A percentile compares a stretch with the other conserved stretches of the same genome.
phyloP scores from a whole-genome alignment of 2,797 vertebrate genomes.

The Benthosema pterotum region DNA sequence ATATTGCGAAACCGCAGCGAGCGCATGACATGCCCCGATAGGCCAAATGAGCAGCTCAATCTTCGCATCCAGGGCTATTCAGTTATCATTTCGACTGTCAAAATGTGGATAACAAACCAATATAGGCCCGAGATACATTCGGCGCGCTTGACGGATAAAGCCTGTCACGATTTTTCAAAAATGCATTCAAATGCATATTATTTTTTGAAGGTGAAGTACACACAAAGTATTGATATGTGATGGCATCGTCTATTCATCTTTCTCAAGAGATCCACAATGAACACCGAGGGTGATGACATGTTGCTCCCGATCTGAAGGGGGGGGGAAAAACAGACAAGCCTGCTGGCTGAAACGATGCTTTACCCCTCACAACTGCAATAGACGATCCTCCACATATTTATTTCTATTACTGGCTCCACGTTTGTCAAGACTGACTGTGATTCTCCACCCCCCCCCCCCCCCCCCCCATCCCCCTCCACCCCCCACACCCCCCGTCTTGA shows the following conservation, averaged over 20 bases:
- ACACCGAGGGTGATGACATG: slow-evolving; percentile 50
- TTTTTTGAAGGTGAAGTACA: slow-evolving; percentile 44
- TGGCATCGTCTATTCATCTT: slow-evolving; percentile 65
- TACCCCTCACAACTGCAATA: slow-evolving; percentile 50
- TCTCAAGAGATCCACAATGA: slow-evolving; percentile 64
- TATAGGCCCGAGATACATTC: slow-evolving; percentile 18
- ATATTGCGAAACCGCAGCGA: slow-evolving; percentile 39
- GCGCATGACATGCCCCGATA: slow-evolving; percentile 13
- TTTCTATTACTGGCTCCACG: slow-evolving; percentile 62
- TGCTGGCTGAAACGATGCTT: slow-evolving; percentile 44
- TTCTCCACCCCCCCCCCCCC: no score
- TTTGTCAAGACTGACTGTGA: slow-evolving; percentile 59
- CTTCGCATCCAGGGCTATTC: slow-evolving; percentile 25
- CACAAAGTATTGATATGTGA: slow-evolving; percentile 31
- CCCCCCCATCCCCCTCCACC: no score
- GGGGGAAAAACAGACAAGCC: slow-evolving; percentile 27
- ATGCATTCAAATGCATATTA: slow-evolving; percentile 35
- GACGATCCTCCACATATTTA: slow-evolving; percentile 50
- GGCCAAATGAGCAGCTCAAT: slow-evolving; percentile 8
- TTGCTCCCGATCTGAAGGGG: slow-evolving; percentile 61
- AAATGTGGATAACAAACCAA: slow-evolving; percentile 32
- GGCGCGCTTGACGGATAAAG: slow-evolving; percentile 24
- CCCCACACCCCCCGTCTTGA: slow-evolving; percentile 19
- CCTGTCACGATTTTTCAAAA: slow-evolving; percentile 34
- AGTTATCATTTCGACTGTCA: slow-evolving; percentile 30